A percentile compares a stretch with the other conserved stretches of the same genome.
Evolutionary conservation across 2,888 invertebrate species (phyloP).

Genomic region (Abrostola tripartita): DNA sequence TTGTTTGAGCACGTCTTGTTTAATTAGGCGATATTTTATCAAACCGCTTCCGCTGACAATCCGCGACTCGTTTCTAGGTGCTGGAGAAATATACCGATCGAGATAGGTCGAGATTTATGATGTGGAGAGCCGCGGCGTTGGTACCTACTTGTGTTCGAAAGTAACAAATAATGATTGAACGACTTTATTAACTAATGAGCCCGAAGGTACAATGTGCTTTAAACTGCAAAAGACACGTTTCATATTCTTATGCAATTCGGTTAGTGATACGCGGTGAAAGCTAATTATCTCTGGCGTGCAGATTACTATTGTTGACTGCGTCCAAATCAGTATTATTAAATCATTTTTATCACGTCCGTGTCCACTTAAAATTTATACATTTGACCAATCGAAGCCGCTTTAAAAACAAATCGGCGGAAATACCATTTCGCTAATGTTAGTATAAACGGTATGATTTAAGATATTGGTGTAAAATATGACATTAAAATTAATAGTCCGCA

Average conservation of each 20-base stretch:
- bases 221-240: conserved; percentile 46
- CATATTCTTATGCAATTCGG: conserved; percentile 40
- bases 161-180: conserved; percentile 67
- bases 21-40: conserved; percentile 76
- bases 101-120: conserved; percentile 70
- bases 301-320: conserved; percentile 16
- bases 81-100: conserved; percentile 64
- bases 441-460: conserved; percentile 37
- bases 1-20: conserved; percentile 61
- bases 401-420: conserved; percentile 41
- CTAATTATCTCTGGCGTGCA: conserved; percentile 10
- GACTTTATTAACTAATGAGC: conserved; percentile 68
- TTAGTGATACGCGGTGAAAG: conserved; percentile 50
- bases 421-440: conserved; percentile 33
- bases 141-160: conserved; percentile 58
- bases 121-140: conserved; percentile 41
- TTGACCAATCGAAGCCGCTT: conserved; percentile 12
- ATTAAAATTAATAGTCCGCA: conserved; percentile 28
- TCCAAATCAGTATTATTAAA: conserved; percentile 14
- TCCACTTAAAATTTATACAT: conserved; percentile 12
- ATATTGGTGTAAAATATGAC: conserved; percentile 38
- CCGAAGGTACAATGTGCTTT: conserved; percentile 51
- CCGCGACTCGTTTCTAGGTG: conserved; percentile 57
- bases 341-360: conserved; percentile 16
- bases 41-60: conserved; percentile 70